A percentile compares a stretch with the other conserved stretches of the same genome.
These are phyloP conservation scores for Tenodera sinensis DNA, from an alignment of 2,888 invertebrate species.

Conservation along the genomic window DNA sequence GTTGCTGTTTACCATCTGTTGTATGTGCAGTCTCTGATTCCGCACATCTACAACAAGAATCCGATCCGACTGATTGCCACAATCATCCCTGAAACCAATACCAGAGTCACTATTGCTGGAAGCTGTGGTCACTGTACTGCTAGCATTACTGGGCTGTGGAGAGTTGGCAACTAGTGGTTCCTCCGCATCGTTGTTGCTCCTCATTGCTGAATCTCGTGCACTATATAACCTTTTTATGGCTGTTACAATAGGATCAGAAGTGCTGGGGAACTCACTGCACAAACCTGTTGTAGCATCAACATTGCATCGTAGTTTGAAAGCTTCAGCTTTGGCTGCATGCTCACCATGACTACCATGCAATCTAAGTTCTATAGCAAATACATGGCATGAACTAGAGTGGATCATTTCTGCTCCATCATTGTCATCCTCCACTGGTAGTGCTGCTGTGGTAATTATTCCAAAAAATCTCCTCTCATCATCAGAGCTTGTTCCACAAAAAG, in stretches of 20 bases:
- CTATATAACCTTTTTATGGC: slow-evolving; percentile 55
- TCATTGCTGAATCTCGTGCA: slow-evolving; percentile 25
- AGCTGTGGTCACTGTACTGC: slow-evolving; percentile 72
- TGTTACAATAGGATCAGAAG: slow-evolving; percentile 62
- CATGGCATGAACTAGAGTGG: slow-evolving; percentile 87
- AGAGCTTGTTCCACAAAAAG: slow-evolving; percentile 84
- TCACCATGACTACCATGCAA: slow-evolving; percentile 70
- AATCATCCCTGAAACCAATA: slow-evolving; percentile 89
- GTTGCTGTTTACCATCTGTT: slow-evolving; percentile 33
- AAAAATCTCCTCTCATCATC: slow-evolving; percentile 91
- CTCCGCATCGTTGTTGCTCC: slow-evolving; percentile 33
- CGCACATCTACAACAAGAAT: slow-evolving; percentile 30
- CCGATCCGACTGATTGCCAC: slow-evolving; percentile 74
- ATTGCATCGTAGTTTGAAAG: slow-evolving; percentile 77
- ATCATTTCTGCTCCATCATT: slow-evolving; percentile 47
- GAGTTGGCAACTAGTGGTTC: slow-evolving; percentile 62
- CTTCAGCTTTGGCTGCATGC: slow-evolving; percentile 74
- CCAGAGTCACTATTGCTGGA: slow-evolving; percentile 95
- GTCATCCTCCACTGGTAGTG: slow-evolving; percentile 41
- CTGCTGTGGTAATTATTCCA: slow-evolving; percentile 84
- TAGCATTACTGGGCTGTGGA: slow-evolving; percentile 80
- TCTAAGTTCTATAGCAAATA: slow-evolving; percentile 89
- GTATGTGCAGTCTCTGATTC: slow-evolving; percentile 40
- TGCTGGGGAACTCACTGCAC: slow-evolving; percentile 87
- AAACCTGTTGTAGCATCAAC: slow-evolving; percentile 47